phyloP scores from a whole-genome alignment of 2,113 vertebrate genomes.

The Castor canadensis region DNA sequence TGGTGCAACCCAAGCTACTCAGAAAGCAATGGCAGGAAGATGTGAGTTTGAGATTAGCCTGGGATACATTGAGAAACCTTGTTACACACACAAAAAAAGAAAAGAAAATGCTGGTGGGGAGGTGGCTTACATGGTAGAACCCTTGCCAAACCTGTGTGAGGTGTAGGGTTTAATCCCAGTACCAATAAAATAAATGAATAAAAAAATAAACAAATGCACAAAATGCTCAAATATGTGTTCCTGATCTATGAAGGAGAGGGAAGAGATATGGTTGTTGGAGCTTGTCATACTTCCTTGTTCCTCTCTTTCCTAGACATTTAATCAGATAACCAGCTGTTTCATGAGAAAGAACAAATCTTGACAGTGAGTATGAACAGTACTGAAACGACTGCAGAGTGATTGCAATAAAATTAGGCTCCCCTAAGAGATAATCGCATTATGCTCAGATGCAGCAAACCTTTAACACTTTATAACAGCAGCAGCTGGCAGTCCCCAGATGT shows the following conservation, averaged over 20 bases:
- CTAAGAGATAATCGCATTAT: slow-evolving; percentile 35
- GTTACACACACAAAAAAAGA: too few species aligned
- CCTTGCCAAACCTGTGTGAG: too few species aligned
- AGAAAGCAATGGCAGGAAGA: too few species aligned
- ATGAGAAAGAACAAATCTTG: not conserved
- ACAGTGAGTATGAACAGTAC: slow-evolving; percentile 24
- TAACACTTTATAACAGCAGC: slow-evolving; percentile 33
- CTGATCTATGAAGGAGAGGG: not conserved
- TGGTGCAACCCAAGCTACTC: too few species aligned
- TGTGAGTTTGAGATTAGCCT: too few species aligned
- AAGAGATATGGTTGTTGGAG: not conserved
- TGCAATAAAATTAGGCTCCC: slow-evolving; percentile 56
- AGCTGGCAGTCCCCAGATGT: slow-evolving; percentile 54
- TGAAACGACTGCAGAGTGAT: not conserved
- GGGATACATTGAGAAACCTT: too few species aligned
- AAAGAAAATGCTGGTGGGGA: too few species aligned
- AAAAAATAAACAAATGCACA: too few species aligned
- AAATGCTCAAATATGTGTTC: not conserved
- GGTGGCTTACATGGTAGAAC: too few species aligned
- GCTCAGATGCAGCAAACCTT: slow-evolving; percentile 24
- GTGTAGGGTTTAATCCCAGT: too few species aligned
- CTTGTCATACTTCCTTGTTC: not conserved
- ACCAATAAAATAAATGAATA: too few species aligned
- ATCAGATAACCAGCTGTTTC: not conserved
- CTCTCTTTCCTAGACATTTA: not conserved